Conservation (phyloP, 37 sponge, comb jelly and placozoan species). For the Halisarca cf. caerulea region DNA sequence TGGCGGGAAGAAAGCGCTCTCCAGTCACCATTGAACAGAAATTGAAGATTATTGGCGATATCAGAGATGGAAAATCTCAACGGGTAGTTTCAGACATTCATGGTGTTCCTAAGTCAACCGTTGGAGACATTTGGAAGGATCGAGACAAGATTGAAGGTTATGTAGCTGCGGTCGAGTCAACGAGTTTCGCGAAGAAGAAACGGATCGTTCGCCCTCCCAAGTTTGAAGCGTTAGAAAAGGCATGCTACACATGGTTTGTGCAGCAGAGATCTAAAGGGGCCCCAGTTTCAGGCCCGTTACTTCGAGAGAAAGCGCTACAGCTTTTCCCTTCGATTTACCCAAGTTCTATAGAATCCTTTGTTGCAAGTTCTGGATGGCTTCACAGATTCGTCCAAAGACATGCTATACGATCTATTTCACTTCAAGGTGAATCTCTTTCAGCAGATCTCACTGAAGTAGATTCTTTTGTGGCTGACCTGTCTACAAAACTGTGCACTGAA, state of each 20-base stretch:
- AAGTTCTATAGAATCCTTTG: conserved; percentile 24
- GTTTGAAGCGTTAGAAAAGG: conserved; percentile 34
- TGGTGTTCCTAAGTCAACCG: conserved; percentile 32
- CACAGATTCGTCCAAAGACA: conserved; percentile 18
- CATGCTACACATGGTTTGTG: conserved; percentile 41
- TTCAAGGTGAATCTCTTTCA: conserved; percentile 47
- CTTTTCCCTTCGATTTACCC: conserved; percentile 41
- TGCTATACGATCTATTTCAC: conserved; percentile 20
- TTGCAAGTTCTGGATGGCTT: conserved; percentile 43
- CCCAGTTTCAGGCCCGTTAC: conserved; percentile 33
- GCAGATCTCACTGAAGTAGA: conserved; percentile 46
- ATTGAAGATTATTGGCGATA: conserved; percentile 27
- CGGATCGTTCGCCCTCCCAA: conserved; percentile 24
- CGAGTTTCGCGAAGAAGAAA: conserved; percentile 26
- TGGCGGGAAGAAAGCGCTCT: conserved; percentile 29
- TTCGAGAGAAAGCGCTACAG: conserved; percentile 31
- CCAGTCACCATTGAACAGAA: conserved; percentile 27
- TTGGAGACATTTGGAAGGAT: conserved; percentile 50
- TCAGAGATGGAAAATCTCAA: conserved; percentile 37
- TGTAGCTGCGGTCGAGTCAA: conserved; percentile 19
- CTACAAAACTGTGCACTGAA: conserved; percentile 17
- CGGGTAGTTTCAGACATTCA: conserved; percentile 32
- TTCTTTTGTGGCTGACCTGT: conserved; percentile 33
- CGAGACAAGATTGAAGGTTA: conserved; percentile 28
- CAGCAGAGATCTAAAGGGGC: conserved; percentile 57